A percentile compares a stretch with the other conserved stretches of the same genome.
phyloP scores from a whole-genome alignment of 2,797 vertebrate genomes.

The Acridotheres tristis region DNA sequence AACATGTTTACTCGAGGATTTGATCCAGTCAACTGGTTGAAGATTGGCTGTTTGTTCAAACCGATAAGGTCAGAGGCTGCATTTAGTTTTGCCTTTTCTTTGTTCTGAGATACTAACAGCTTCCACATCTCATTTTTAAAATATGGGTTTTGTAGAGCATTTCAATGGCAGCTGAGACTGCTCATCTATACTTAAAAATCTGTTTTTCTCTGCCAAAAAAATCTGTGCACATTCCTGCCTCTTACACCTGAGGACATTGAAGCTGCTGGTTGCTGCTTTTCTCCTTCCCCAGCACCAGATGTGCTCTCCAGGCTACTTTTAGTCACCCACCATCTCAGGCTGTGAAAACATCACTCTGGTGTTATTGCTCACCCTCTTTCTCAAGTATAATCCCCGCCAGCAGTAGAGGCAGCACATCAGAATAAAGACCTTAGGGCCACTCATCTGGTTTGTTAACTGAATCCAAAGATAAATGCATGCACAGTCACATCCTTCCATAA shows the following conservation, averaged over 20 bases:
- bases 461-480: background rate
- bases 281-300: background rate
- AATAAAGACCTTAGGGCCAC: background rate
- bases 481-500: background rate
- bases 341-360: background rate
- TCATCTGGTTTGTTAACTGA: background rate
- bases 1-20: conserved; percentile 35
- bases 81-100: background rate
- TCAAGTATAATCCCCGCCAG: background rate
- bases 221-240: background rate
- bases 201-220: background rate
- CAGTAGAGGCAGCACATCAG: background rate
- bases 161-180: background rate
- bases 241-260: fast-evolving
- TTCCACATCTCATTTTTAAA: background rate
- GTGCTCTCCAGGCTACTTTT: background rate
- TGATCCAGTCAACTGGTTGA: conserved; percentile 9
- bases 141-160: fast-evolving
- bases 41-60: conserved; percentile 2
- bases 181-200: background rate
- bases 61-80: background rate
- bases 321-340: background rate
- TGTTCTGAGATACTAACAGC: background rate
- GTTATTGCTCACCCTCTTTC: background rate
- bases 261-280: background rate